Conservation (phyloP, 2,888 invertebrate genomes). For the Trachelus iudaicus region DNA sequence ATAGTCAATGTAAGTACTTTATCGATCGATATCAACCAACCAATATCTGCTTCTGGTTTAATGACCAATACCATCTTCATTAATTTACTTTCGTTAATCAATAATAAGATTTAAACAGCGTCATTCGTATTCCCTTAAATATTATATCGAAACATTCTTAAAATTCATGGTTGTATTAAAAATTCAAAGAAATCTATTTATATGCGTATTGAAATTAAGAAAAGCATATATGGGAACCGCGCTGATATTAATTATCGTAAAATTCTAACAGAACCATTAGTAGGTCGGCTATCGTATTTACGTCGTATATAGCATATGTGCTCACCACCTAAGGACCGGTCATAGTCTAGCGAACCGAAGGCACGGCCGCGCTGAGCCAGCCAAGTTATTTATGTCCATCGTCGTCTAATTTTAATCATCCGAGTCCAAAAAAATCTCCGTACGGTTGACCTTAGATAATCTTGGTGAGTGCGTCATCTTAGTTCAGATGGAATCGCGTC, state of each 20-base stretch:
- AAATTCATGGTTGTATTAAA: background rate
- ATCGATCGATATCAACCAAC: background rate
- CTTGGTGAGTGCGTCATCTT: background rate
- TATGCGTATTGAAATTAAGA: background rate
- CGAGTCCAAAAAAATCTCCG: background rate
- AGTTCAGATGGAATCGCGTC: background rate
- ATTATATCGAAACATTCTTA: background rate
- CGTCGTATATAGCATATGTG: background rate
- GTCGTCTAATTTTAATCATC: slow-evolving; percentile 2
- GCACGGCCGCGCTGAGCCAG: background rate
- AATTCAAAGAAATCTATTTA: background rate
- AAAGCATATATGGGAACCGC: background rate
- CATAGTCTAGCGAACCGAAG: background rate
- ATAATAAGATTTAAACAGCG: background rate
- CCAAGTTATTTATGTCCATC: background rate
- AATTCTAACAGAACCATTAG: background rate
- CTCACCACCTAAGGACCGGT: background rate
- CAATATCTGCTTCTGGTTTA: background rate
- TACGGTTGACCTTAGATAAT: background rate
- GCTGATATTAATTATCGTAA: background rate
- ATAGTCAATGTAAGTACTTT: background rate
- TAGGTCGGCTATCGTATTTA: background rate
- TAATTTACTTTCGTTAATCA: background rate
- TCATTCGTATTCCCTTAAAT: background rate
- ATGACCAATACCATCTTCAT: background rate